phyloP scores from a whole-genome alignment of 2,113 vertebrate genomes.

The Cairina moschata region DNA sequence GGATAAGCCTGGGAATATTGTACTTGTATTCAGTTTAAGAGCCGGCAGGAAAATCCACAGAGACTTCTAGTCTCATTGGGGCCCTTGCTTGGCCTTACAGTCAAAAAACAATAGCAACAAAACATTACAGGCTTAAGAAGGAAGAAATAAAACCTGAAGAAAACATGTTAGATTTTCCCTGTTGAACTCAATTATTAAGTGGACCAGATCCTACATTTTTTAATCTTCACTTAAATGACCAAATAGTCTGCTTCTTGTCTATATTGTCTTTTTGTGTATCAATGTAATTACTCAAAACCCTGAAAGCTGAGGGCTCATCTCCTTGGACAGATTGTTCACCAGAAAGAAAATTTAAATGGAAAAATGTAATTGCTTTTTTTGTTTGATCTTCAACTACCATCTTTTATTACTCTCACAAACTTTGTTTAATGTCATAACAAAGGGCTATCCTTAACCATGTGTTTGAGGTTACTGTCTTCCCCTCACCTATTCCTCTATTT shows the following conservation, averaged over 20 bases:
- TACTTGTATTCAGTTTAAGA: constrained; percentile 46
- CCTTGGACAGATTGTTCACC: neutral
- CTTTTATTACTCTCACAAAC: neutral
- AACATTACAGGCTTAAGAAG: constrained; percentile 33
- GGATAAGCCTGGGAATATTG: constrained; percentile 53
- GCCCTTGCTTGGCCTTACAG: neutral
- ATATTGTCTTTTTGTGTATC: neutral
- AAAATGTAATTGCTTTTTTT: neutral
- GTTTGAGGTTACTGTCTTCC: neutral
- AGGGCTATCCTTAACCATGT: neutral
- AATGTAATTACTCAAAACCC: neutral
- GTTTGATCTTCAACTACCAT: neutral
- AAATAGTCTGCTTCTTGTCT: neutral
- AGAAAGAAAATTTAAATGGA: neutral
- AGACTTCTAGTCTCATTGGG: constrained; percentile 39
- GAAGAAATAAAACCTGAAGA: constrained; percentile 13
- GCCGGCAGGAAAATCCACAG: constrained; percentile 48
- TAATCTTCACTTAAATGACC: neutral
- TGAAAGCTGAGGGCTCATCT: neutral
- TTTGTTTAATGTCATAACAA: neutral
- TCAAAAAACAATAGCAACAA: constrained; percentile 39
- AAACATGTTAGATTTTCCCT: neutral
- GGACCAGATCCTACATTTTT: neutral
- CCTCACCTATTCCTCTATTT: neutral
- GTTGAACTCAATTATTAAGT: neutral